A percentile compares a stretch with the other conserved stretches of the same genome.
phyloP scores from a whole-genome alignment of 2,113 vertebrate genomes.

The Proteles cristata region DNA sequence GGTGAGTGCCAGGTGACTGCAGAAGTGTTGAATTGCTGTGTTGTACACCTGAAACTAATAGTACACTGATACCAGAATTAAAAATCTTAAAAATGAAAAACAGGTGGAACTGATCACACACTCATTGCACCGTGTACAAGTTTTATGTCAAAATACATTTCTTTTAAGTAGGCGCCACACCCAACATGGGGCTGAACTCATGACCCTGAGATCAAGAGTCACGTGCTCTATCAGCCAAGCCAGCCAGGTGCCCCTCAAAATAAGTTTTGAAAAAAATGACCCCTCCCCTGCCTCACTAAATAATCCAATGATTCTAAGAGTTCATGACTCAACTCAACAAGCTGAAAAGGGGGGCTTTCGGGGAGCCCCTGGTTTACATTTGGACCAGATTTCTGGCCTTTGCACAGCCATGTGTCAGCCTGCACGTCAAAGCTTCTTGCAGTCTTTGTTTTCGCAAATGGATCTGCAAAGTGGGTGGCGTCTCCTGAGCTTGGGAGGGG shows the following conservation, averaged over 20 bases:
- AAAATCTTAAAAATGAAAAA: background rate
- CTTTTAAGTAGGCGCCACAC: too few relatives aligned
- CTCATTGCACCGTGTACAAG: too few relatives aligned
- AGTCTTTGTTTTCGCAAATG: accelerated
- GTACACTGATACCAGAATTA: background rate
- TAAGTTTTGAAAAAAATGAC: background rate
- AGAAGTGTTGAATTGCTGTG: background rate
- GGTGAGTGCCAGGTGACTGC: background rate
- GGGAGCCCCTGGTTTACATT: too few relatives aligned
- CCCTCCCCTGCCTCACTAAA: background rate
- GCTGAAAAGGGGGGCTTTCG: background rate
- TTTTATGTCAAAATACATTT: background rate
- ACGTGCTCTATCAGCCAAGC: too few relatives aligned
- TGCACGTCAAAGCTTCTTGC: accelerated
- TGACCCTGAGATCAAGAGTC: too few relatives aligned
- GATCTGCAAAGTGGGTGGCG: background rate
- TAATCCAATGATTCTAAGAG: too few relatives aligned
- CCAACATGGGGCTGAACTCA: too few relatives aligned
- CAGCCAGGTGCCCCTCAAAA: background rate
- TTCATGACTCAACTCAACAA: too few relatives aligned
- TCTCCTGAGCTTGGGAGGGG: background rate
- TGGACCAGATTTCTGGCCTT: background rate
- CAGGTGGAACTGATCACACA: too few relatives aligned
- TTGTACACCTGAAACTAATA: background rate
- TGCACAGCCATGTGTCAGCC: background rate